A percentile compares a stretch with the other conserved stretches of the same genome.
Evolutionary conservation across 2,888 invertebrate genomes (phyloP).

Genomic region (Isoperla grammatica): DNA sequence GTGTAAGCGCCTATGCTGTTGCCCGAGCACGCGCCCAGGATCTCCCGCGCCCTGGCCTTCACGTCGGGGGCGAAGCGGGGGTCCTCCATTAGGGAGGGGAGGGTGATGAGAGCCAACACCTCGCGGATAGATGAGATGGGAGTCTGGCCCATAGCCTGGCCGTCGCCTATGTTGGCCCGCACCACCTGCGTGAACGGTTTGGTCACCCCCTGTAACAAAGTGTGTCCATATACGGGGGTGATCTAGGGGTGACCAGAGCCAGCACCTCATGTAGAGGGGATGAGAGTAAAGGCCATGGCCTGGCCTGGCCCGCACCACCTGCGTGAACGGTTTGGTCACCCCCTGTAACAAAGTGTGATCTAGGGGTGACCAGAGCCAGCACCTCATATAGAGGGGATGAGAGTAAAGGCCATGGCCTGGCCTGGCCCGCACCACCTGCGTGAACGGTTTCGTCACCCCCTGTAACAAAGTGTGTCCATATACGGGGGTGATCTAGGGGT

Average conservation of each 20-base stretch:
- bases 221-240: too few relatives aligned
- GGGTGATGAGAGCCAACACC: constrained; percentile 72
- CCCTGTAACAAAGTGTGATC: too few relatives aligned
- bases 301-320: constrained; percentile 96
- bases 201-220: constrained; percentile 68
- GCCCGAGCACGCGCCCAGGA: constrained; percentile 68
- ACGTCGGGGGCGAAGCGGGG: constrained; percentile 75
- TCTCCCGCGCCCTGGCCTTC: constrained; percentile 62
- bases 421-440: constrained; percentile 92
- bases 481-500: constrained; percentile 61
- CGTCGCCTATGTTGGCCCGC: constrained; percentile 97
- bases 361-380: constrained; percentile 67
- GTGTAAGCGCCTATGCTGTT: constrained; percentile 82
- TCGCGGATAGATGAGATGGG: constrained; percentile 95
- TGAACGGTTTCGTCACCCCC: constrained; percentile 85
- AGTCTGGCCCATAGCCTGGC: constrained; percentile 94
- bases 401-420: constrained; percentile 94
- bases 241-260: constrained; percentile 68
- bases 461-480: too few relatives aligned
- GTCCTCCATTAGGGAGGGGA: constrained; percentile 67
- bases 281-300: constrained; percentile 92
- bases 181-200: constrained; percentile 93
- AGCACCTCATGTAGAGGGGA: constrained; percentile 93
- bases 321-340: constrained; percentile 79
- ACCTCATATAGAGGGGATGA: constrained; percentile 94